These are phyloP conservation scores for Lichenostomus cassidix DNA, from an alignment of 2,113 vertebrate species.

Conservation along the genomic window DNA sequence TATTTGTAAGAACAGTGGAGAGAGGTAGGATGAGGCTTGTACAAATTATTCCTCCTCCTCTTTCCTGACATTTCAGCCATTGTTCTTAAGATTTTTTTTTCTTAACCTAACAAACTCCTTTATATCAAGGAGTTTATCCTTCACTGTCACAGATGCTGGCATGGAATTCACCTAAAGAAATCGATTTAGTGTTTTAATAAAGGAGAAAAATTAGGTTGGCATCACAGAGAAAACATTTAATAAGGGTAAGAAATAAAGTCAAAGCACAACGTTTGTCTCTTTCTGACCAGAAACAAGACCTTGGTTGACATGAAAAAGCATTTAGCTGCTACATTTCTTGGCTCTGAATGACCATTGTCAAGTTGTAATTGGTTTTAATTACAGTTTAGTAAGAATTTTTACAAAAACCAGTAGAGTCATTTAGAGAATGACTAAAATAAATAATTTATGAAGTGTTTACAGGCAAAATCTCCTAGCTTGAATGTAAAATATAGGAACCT, in stretches of 20 bases:
- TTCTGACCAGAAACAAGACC: background rate
- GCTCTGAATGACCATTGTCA: background rate
- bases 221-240: conserved; percentile 17
- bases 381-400: background rate
- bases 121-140: background rate
- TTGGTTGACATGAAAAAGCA: background rate
- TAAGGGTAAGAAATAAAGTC: conserved; percentile 22
- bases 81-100: background rate
- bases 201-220: conserved; percentile 26
- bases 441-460: background rate
- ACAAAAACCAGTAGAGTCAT: background rate
- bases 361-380: background rate
- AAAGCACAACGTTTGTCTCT: background rate
- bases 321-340: background rate
- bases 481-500: background rate
- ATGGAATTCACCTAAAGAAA: conserved; percentile 10
- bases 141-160: conserved; percentile 10
- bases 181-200: conserved; percentile 9
- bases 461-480: background rate
- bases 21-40: background rate
- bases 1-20: background rate
- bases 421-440: background rate
- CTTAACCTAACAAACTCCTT: background rate
- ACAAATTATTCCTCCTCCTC: background rate
- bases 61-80: background rate